Evolutionary conservation across 2,888 invertebrate species (phyloP).

Genomic region (Athalia rosae): DNA sequence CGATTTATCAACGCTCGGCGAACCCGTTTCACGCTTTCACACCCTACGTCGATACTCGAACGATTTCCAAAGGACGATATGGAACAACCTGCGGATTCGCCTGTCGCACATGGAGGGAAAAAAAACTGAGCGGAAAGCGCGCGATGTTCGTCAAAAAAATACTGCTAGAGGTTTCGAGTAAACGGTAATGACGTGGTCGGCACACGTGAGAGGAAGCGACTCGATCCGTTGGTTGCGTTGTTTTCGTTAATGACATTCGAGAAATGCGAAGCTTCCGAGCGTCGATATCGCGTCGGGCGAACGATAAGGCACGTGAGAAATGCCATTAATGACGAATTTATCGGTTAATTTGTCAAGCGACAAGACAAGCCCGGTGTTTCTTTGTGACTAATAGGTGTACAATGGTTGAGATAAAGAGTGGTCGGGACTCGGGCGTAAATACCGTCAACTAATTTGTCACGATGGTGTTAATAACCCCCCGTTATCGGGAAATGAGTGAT

Average conservation of each 20-base stretch:
- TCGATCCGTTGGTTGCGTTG: background rate
- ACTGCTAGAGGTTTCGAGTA: background rate
- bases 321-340: constrained; percentile 42
- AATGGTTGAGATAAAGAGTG: constrained; percentile 47
- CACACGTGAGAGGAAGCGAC: background rate
- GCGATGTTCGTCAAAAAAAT: no score
- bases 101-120: no score
- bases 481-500: constrained; percentile 68
- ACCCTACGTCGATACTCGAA: no score
- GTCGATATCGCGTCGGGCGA: constrained; percentile 2
- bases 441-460: constrained; percentile 62
- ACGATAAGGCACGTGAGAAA: constrained; percentile 17
- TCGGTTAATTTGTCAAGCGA: constrained; percentile 39
- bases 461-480: constrained; percentile 62
- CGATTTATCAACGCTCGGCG: no score
- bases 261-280: background rate
- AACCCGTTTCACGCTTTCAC: no score
- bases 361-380: constrained; percentile 33
- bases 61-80: no score
- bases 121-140: no score
- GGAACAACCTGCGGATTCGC: no score
- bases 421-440: constrained; percentile 26
- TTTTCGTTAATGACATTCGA: background rate
- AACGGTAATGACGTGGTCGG: background rate
- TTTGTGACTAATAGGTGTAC: constrained; percentile 40